phyloP scores from a whole-genome alignment of 2,888 invertebrate genomes.

The Limulus polyphemus region DNA sequence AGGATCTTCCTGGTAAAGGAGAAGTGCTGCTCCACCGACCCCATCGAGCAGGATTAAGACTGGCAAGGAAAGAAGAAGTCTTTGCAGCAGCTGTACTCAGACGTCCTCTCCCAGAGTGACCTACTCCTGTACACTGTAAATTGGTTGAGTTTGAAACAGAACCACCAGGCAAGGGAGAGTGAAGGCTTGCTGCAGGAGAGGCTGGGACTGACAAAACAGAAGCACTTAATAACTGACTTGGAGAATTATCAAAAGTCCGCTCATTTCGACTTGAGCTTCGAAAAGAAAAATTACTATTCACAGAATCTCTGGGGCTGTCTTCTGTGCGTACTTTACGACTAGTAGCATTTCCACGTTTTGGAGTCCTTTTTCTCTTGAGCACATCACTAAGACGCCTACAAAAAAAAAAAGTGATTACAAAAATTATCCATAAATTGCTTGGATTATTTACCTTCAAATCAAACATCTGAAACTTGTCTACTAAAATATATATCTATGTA shows the following conservation, averaged over 20 bases:
- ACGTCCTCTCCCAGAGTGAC: constrained; percentile 16
- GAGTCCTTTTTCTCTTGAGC: constrained; percentile 72
- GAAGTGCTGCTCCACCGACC: constrained; percentile 46
- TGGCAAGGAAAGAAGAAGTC: constrained; percentile 59
- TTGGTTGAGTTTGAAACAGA: not conserved
- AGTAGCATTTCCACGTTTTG: constrained; percentile 45
- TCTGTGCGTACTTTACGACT: constrained; percentile 32
- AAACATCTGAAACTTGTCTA: no score
- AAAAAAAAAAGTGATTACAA: constrained; percentile 1
- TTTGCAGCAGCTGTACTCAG: constrained; percentile 43
- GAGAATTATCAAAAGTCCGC: constrained; percentile 10
- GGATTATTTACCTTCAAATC: no score
- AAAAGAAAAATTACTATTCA: constrained; percentile 8
- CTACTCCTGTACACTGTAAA: no score
- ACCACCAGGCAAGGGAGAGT: not conserved
- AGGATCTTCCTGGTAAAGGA: constrained; percentile 8
- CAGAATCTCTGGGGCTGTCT: constrained; percentile 30
- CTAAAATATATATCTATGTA: no score
- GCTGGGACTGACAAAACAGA: constrained; percentile 19
- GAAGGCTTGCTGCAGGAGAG: constrained; percentile 14
- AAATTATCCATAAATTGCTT: no score
- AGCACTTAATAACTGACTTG: constrained; percentile 17
- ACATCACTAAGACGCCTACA: constrained; percentile 55
- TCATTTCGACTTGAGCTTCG: not conserved
- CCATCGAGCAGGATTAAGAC: constrained; percentile 89